These are phyloP conservation scores for Adelges cooleyi DNA, from an alignment of 1,140 invertebrate species.

Conservation along the genomic window DNA sequence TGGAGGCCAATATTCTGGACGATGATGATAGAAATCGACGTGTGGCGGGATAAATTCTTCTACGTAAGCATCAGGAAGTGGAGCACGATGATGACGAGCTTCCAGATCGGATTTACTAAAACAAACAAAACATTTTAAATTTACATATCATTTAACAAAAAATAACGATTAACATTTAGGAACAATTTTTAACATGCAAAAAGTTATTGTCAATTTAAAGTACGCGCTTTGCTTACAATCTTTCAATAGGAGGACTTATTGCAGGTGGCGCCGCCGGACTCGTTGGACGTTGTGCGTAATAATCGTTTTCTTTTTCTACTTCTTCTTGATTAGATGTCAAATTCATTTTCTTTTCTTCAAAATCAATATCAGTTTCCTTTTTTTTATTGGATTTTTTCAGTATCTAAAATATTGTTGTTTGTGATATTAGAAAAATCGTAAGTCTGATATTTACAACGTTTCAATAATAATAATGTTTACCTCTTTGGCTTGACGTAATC, in stretches of 20 bases:
- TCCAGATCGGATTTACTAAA: slow-evolving; percentile 30
- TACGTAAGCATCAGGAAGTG: slow-evolving; percentile 1
- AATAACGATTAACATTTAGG: not conserved
- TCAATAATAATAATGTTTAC: slow-evolving; percentile 40
- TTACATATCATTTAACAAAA: not conserved
- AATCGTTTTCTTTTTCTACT: slow-evolving; percentile 77
- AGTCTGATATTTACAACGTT: not conserved
- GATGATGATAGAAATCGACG: slow-evolving; percentile 5
- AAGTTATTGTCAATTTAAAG: too few relatives aligned
- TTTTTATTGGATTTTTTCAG: slow-evolving; percentile 79
- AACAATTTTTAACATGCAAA: too few relatives aligned
- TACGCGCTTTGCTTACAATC: slow-evolving; percentile 21
- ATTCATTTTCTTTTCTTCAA: slow-evolving; percentile 93
- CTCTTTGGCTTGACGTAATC: slow-evolving; percentile 80
- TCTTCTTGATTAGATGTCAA: slow-evolving; percentile 71
- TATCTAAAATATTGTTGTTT: slow-evolving; percentile 52
- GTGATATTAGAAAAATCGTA: too few relatives aligned
- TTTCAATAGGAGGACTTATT: slow-evolving; percentile 19
- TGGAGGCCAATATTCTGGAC: slow-evolving; percentile 29
- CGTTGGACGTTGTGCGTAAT: slow-evolving; percentile 50
- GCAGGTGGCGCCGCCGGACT: slow-evolving; percentile 38
- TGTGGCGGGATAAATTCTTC: slow-evolving; percentile 24
- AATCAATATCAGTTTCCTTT: slow-evolving; percentile 90
- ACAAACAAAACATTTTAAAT: not conserved
- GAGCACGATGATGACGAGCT: slow-evolving; percentile 30